These are phyloP conservation scores for Arizona elegans DNA, from an alignment of 2,113 vertebrate species.

Conservation along the genomic window DNA sequence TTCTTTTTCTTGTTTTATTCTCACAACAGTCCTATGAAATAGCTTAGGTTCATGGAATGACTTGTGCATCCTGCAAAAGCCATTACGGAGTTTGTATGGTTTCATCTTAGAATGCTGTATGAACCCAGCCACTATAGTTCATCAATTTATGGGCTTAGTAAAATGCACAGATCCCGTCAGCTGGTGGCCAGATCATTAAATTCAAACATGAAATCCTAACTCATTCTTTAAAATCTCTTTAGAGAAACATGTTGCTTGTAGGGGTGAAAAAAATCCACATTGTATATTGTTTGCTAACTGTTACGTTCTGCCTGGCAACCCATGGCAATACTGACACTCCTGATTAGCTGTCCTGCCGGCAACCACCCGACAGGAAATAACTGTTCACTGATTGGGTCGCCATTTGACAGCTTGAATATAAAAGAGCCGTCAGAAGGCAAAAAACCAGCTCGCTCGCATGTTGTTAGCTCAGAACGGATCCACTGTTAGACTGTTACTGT, in stretches of 20 bases:
- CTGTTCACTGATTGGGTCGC: too few species aligned
- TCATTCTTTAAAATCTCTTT: constrained; percentile 12
- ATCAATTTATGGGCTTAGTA: background rate
- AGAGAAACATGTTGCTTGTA: constrained; percentile 54
- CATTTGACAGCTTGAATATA: too few species aligned
- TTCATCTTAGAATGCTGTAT: background rate
- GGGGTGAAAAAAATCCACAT: constrained; percentile 30
- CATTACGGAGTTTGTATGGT: background rate
- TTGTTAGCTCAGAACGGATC: too few species aligned
- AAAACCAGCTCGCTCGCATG: too few species aligned
- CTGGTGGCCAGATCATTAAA: background rate
- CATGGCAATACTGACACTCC: too few species aligned
- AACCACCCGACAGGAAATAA: too few species aligned
- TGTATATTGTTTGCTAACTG: constrained; percentile 43
- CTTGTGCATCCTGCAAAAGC: background rate
- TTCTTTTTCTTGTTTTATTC: background rate
- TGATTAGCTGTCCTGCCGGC: too few species aligned
- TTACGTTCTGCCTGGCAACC: too few species aligned
- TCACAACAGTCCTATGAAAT: background rate
- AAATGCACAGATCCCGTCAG: background rate
- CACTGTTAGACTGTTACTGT: too few species aligned
- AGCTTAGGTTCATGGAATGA: background rate
- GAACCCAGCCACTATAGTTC: background rate
- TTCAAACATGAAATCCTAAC: background rate
- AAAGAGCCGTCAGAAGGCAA: too few species aligned